These are phyloP conservation scores for Lepisosteus oculatus DNA, from an alignment of 2,113 vertebrate genomes.

Conservation along the genomic window DNA sequence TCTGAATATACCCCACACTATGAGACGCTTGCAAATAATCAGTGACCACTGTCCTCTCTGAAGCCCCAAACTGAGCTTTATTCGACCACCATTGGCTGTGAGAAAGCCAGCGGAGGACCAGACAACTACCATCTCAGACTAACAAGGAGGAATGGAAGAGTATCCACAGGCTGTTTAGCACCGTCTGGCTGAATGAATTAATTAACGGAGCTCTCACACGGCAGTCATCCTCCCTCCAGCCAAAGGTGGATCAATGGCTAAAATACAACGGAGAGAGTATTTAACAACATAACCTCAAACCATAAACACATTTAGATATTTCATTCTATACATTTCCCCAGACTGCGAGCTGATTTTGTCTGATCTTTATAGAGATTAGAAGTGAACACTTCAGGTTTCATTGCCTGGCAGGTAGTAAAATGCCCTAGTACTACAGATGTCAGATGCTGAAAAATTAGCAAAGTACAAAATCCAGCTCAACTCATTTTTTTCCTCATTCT, in stretches of 20 bases:
- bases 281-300: slow-evolving; percentile 68
- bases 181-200: slow-evolving; percentile 66
- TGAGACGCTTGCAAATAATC: too few species aligned
- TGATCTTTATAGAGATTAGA: too few species aligned
- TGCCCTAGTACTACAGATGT: too few species aligned
- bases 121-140: not conserved
- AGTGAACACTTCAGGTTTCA: too few species aligned
- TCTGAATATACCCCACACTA: not conserved
- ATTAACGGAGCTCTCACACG: slow-evolving; percentile 65
- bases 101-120: not conserved
- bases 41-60: not conserved
- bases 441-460: too few species aligned
- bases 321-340: slow-evolving; percentile 54
- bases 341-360: slow-evolving; percentile 40
- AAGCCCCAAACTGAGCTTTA: too few species aligned
- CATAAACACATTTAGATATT: slow-evolving; percentile 63
- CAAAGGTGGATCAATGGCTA: slow-evolving; percentile 71
- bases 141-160: slow-evolving; percentile 3
- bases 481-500: too few species aligned
- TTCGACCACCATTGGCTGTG: too few species aligned
- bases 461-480: too few species aligned
- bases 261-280: slow-evolving; percentile 72
- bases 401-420: too few species aligned
- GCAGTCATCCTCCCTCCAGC: slow-evolving; percentile 70
- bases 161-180: slow-evolving; percentile 67